phyloP scores from a whole-genome alignment of 1,140 invertebrate genomes.

The Brevipalpus yothersi region DNA sequence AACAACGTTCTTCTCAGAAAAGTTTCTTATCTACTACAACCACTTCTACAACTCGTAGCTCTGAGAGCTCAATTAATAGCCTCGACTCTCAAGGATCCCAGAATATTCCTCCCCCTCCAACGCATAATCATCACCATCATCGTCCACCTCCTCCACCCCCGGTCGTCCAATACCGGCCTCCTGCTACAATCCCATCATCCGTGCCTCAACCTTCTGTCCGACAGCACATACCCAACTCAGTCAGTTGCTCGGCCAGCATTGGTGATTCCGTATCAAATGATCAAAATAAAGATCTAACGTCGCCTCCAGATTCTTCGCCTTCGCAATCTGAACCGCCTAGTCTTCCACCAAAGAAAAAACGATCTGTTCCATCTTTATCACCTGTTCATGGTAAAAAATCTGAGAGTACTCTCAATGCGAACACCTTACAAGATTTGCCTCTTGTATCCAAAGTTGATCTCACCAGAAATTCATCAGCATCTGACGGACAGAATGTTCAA shows the following conservation, averaged over 20 bases:
- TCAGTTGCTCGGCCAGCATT: too few species aligned
- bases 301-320: neutral
- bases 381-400: too few species aligned
- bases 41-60: slow-evolving; percentile 22
- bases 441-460: too few species aligned
- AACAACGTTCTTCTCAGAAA: slow-evolving; percentile 8
- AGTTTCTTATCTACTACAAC: slow-evolving; percentile 3
- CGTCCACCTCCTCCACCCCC: neutral
- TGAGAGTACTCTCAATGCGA: too few species aligned
- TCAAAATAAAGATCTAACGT: too few species aligned
- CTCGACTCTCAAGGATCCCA: neutral
- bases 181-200: neutral
- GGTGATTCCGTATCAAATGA: too few species aligned
- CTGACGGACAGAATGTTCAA: slow-evolving; percentile 9
- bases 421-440: neutral
- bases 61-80: slow-evolving; percentile 12
- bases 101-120: neutral
- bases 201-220: neutral
- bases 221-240: too few species aligned
- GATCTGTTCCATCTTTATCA: slow-evolving; percentile 14
- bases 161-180: neutral
- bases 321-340: slow-evolving; percentile 30
- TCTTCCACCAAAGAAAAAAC: slow-evolving; percentile 42
- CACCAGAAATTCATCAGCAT: slow-evolving; percentile 9
- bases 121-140: neutral